Base-by-base conservation (phyloP, 2,113 vertebrate genomes). In the Otus sunia region DNA sequence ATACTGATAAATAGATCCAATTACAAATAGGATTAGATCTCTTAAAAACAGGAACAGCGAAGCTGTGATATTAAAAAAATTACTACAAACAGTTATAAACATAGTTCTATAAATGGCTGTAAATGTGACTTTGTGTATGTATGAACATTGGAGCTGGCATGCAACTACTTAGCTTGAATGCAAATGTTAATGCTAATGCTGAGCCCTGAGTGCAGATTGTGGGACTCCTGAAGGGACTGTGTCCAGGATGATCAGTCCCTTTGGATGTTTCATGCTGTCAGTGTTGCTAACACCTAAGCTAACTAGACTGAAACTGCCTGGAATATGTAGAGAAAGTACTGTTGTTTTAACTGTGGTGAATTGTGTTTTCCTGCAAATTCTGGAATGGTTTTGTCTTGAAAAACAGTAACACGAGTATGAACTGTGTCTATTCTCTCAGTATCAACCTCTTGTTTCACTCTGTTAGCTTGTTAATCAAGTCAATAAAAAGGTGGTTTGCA, bases 211-310 rank as follows among this genome's bases (percentile, higher is more conserved):
- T 36, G 22, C 43, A 12, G 43, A 6, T 9, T 14, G 36, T 43
- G 15, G 34, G 37, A 36, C 7, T 64, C 0, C 0, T 11, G 23
- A 2, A 10, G n/a, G 43, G 21, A 2, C 26, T 15, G 12, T 8
- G 23, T 71, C 2, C 16, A 11, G 34, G 32, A 8, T 8, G 25
- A 30, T 45, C 39, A 6, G 25, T 17, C 26, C 0, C 0, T 52
- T 41, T 10, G 20, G 53, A 6, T 37, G 11, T 16, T 73, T 15
- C 14, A 6, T 11, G 27, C 80, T 19, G 6, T 43, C 32, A 10
- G 8, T 9, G 25, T 39, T 63, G 25, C 15, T 56, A 15, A 43
- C 2, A 3, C 15, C 6, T 7, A 6, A 32, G 16, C 14, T 59
- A n/a, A 26, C 23, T 22, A 41, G 37, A 8, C 20, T 34, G 59